Conservation (phyloP, 53 echinoderm and acorn worm genomes). For the Temnopleurus reevesii region DNA sequence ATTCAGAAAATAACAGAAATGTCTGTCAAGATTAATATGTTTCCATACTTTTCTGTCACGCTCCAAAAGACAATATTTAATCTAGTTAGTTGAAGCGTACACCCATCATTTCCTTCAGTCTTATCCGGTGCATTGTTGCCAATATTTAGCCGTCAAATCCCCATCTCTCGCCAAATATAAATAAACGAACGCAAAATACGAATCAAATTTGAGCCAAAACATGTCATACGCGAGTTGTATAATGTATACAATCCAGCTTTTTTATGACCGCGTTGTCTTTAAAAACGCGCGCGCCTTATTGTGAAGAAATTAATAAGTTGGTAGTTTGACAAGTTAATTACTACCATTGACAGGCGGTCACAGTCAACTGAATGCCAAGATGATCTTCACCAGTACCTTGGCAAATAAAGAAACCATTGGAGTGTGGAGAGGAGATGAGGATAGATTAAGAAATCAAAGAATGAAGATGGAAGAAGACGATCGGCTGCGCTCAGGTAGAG, state of each 20-base stretch:
- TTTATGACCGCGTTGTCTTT: background rate
- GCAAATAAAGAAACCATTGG: constrained; percentile 42
- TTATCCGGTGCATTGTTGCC: constrained; percentile 7
- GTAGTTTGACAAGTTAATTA: constrained; percentile 57
- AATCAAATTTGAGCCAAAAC: background rate
- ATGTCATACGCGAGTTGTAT: background rate
- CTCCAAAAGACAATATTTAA: constrained; percentile 46
- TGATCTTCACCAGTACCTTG: constrained; percentile 47
- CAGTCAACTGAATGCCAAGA: background rate
- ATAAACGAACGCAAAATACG: constrained; percentile 42
- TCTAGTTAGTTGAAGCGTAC: constrained; percentile 6
- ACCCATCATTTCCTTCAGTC: background rate
- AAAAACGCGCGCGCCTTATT: background rate
- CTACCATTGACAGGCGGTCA: constrained; percentile 40
- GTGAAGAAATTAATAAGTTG: constrained; percentile 52
- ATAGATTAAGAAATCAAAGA: constrained; percentile 54
- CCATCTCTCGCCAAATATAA: constrained; percentile 45
- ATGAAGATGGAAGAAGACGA: constrained; percentile 9
- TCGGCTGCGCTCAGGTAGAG: constrained; percentile 23
- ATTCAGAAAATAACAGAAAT: background rate
- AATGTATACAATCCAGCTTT: background rate
- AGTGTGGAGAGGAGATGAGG: constrained; percentile 50
- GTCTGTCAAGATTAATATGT: constrained; percentile 42
- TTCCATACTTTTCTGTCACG: constrained; percentile 10
- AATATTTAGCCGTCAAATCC: constrained; percentile 37